Percentiles rank a stretch among this genome's conserved stretches.
These are phyloP conservation scores for Centropus bengalensis DNA, from an alignment of 2,113 vertebrate species.

Conservation along the genomic window DNA sequence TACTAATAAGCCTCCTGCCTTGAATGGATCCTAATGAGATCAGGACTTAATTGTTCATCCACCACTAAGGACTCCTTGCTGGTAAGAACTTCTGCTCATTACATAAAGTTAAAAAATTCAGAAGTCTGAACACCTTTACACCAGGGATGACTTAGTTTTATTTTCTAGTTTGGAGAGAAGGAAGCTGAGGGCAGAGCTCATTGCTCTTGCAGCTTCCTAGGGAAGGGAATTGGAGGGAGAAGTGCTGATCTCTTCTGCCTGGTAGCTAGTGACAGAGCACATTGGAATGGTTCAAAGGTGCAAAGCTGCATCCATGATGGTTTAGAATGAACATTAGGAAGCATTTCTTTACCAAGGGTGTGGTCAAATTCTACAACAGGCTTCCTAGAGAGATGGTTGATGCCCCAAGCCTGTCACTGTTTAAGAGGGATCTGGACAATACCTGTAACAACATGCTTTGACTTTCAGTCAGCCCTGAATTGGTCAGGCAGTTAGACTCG, in stretches of 20 bases:
- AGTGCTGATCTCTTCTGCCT: background rate
- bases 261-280: accelerated
- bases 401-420: no score
- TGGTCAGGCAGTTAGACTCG: background rate
- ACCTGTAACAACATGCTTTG: background rate
- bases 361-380: background rate
- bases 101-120: background rate
- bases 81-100: background rate
- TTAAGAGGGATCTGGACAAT: background rate
- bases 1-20: background rate
- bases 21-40: background rate
- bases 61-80: background rate
- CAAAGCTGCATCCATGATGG: background rate
- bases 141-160: background rate
- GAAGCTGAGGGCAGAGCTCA: background rate
- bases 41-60: background rate
- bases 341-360: background rate
- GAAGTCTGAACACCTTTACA: background rate
- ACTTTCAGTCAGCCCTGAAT: background rate
- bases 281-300: background rate
- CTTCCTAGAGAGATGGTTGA: background rate
- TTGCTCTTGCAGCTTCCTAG: background rate
- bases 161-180: background rate
- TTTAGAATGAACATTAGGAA: background rate
- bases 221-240: background rate